Conservation (phyloP, 2,888 invertebrate species). For the Melieria omissa region DNA sequence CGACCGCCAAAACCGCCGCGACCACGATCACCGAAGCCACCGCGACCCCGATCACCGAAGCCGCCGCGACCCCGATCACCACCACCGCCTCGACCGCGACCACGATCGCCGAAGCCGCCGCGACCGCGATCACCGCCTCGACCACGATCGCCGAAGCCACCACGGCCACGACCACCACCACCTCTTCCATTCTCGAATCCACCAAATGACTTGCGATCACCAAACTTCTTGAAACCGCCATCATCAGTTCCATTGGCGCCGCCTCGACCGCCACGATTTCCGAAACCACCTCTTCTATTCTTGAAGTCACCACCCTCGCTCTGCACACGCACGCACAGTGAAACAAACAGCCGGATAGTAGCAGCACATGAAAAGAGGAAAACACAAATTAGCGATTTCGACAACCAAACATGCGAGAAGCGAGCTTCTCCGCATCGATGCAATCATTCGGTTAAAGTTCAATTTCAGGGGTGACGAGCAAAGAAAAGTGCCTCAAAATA, state of each 20-base stretch:
- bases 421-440: conserved; percentile 47
- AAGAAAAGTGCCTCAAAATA: conserved; percentile 57
- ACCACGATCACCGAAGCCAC: conserved; percentile 51
- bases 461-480: conserved; percentile 55
- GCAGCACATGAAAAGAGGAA: conserved; percentile 57
- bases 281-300: conserved; percentile 46
- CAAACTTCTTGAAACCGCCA: conserved; percentile 52
- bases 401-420: conserved; percentile 1
- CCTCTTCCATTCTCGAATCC: conserved; percentile 60
- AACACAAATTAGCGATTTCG: conserved; percentile 65
- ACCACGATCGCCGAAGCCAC: conserved; percentile 56
- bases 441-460: conserved; percentile 46
- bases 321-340: conserved; percentile 36
- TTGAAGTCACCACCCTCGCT: conserved; percentile 48
- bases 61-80: conserved; percentile 49
- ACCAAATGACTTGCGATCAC: conserved; percentile 59
- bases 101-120: conserved; percentile 41
- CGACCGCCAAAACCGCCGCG: conserved; percentile 61
- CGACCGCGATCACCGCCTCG: conserved; percentile 41
- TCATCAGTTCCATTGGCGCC: conserved; percentile 54
- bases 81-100: conserved; percentile 48
- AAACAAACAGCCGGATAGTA: conserved; percentile 48
- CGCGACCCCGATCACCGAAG: conserved; percentile 44
- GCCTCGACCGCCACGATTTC: conserved; percentile 42
- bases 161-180: conserved; percentile 45